These are phyloP conservation scores for Eidolon helvum DNA, from an alignment of 2,113 vertebrate species.

Conservation along the genomic window DNA sequence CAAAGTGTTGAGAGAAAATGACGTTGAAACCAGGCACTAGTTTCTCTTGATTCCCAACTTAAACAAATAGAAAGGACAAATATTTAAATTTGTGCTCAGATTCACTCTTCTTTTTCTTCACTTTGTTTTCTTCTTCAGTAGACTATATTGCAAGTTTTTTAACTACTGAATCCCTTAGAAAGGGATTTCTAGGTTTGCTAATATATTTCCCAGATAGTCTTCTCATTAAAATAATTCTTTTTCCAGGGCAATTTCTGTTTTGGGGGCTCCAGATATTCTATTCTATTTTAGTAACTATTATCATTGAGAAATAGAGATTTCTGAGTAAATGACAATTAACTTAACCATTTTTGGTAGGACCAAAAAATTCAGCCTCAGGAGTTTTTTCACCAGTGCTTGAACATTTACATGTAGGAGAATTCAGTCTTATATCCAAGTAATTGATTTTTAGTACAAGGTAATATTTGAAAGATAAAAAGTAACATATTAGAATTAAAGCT, in stretches of 20 bases:
- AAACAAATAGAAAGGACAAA: neutral
- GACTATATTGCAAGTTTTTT: neutral
- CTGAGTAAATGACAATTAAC: neutral
- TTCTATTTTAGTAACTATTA: neutral
- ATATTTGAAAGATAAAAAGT: conserved; percentile 1
- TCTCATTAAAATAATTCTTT: conserved; percentile 3
- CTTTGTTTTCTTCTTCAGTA: neutral
- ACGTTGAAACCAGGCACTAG: neutral
- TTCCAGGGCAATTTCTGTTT: neutral
- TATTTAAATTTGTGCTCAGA: neutral
- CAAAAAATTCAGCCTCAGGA: neutral
- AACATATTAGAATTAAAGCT: neutral
- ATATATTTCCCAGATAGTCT: neutral
- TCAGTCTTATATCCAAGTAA: neutral
- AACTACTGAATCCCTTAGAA: neutral
- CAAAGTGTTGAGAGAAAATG: neutral
- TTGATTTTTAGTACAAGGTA: neutral
- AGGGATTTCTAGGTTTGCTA: neutral
- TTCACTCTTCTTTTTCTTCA: neutral
- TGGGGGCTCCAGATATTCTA: neutral
- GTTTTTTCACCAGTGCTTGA: neutral
- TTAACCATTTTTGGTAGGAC: neutral
- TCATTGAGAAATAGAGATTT: conserved; percentile 14
- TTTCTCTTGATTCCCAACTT: conserved; percentile 16
- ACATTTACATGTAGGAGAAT: neutral